Base-by-base conservation (phyloP, 2,888 invertebrate genomes). In the Epistrophe eligans region DNA sequence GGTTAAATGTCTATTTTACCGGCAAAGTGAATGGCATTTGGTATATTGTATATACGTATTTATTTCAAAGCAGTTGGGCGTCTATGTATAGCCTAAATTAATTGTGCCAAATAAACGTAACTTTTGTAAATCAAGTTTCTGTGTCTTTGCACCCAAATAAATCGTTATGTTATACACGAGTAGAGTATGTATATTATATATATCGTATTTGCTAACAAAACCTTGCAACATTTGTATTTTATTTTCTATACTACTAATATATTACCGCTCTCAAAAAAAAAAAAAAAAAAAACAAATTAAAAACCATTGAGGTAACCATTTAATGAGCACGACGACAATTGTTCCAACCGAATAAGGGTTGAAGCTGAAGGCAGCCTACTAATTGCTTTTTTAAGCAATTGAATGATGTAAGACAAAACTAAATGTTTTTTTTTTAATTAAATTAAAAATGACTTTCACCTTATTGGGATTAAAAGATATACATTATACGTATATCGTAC, bases 321-420 rank as follows among this genome's bases (percentile, higher is more conserved):
- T 71, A 82, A 57, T 72, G 81, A 64, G 50, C 71, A 71, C 45
- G 13, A 71, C 45, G 13, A 15, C 38, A 35, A 77, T 79, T 79
- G 66, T 73, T 70, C 55, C 38, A 19, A 48, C 83, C 83, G 60
- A 84, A 84, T 70, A 84, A 84, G 83, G 83, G 67, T 60, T 76
- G 58, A 28, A 43, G 67, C 55, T 76, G 58, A 28, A 43, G 67
- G 32, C 55, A 35, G 19, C 67, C 35, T 60, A 74, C 48, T 66
- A 43, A 64, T 64, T 66, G 72, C 79, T 67, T 62, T 62, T 67
- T 60, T 58, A 52, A 38, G 43, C 19, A 40, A 24, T 45, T n/a
- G n/a, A 45, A 45, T 64, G 40, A 45, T 64, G 62, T 28, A 64
- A 64, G 45, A 43, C 43, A 64, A 35, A 43, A n/a, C 40, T 24